phyloP scores from a whole-genome alignment of 2,797 vertebrate genomes.

The Lepus townsendii region DNA sequence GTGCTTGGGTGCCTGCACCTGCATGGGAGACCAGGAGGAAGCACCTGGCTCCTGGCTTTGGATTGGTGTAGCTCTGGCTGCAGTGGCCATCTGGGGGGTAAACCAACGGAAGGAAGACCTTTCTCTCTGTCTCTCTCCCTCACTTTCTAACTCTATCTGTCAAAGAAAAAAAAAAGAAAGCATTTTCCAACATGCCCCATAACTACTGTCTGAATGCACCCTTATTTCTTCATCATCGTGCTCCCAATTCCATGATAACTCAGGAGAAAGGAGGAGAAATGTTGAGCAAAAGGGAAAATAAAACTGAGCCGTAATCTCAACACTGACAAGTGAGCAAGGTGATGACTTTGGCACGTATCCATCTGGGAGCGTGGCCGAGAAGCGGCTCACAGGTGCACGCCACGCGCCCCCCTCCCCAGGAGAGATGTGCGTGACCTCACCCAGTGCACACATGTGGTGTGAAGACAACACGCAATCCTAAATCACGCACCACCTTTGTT shows the following conservation, averaged over 20 bases:
- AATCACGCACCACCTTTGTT: background rate
- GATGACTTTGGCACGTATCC: background rate
- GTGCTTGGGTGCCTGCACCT: no score
- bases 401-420: no score
- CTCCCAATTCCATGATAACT: conserved; percentile 64
- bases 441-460: accelerated
- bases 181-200: background rate
- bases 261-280: conserved; percentile 10
- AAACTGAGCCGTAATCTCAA: conserved; percentile 49
- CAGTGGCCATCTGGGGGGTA: no score
- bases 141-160: no score
- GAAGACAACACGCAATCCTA: accelerated
- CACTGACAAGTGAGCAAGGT: background rate
- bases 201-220: conserved; percentile 26
- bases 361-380: accelerated
- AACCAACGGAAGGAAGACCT: no score
- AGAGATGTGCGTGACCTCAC: accelerated
- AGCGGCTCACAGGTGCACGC: no score
- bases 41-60: no score
- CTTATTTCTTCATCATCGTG: conserved; percentile 45
- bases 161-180: background rate
- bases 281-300: conserved; percentile 58
- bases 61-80: no score
- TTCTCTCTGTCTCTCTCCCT: no score
- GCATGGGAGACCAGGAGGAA: no score